A percentile compares a stretch with the other conserved stretches of the same genome.
Evolutionary conservation across 2,797 vertebrate genomes (phyloP).

Genomic region (Aldrovandia affinis): DNA sequence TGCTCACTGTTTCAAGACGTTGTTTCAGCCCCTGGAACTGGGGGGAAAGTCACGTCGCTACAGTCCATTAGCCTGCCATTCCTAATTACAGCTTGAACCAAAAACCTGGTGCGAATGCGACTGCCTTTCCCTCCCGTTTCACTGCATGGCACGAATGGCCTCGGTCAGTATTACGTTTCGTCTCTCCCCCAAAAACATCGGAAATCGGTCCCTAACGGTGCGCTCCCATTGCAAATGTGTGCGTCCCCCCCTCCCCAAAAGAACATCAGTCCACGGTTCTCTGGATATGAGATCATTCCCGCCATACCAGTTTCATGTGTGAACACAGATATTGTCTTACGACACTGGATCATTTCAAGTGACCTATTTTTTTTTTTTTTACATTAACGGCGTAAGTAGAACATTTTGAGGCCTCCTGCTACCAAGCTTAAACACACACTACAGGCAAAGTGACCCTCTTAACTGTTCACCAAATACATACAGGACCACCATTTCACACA

Average conservation of each 20-base stretch:
- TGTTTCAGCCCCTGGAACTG: not conserved
- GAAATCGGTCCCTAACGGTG: constrained; percentile 31
- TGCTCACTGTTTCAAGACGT: not conserved
- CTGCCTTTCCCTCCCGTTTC: not conserved
- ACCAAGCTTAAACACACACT: constrained; percentile 15
- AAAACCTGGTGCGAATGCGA: not conserved
- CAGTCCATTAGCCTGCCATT: not conserved
- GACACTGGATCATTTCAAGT: constrained; percentile 55
- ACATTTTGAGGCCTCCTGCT: constrained; percentile 45
- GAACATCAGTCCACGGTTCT: constrained; percentile 38
- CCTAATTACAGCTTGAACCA: not conserved
- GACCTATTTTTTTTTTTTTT: constrained; percentile 44
- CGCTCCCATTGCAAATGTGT: constrained; percentile 17
- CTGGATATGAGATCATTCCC: constrained; percentile 44
- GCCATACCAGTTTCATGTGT: constrained; percentile 44
- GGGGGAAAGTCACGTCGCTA: not conserved
- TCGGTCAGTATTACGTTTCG: constrained; percentile 14
- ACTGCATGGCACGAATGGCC: not conserved
- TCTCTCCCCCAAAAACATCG: constrained; percentile 31
- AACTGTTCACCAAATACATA: constrained; percentile 49
- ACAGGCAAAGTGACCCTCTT: constrained; percentile 33
- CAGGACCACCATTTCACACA: constrained; percentile 52
- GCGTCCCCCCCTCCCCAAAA: constrained; percentile 33
- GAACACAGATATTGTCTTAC: constrained; percentile 62
- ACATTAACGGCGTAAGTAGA: constrained; percentile 56